phyloP scores from a whole-genome alignment of 2,113 vertebrate genomes.

The Scartelaos histophorus region DNA sequence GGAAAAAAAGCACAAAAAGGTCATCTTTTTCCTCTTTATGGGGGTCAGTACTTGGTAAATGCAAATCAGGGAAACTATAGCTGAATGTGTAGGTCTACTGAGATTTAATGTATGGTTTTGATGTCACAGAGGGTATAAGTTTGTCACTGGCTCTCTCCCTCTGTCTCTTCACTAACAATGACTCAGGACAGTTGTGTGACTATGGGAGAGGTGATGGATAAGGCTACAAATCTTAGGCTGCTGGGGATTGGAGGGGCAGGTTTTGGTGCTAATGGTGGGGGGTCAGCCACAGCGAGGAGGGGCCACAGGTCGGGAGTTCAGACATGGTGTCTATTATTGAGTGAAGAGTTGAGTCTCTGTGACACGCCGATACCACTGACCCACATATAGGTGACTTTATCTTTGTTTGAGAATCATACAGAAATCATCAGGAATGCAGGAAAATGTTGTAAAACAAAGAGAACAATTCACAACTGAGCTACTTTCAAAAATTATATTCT shows the following conservation, averaged over 20 bases:
- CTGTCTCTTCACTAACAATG: conserved; percentile 56
- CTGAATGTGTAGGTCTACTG: conserved; percentile 1
- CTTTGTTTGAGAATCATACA: neutral
- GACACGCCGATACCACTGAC: conserved; percentile 38
- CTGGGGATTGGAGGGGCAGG: conserved; percentile 46
- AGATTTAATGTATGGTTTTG: conserved; percentile 1
- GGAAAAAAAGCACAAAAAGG: neutral
- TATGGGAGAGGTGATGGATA: conserved; percentile 68
- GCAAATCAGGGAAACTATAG: neutral
- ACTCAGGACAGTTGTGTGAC: conserved; percentile 62
- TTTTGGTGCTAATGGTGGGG: conserved; percentile 29
- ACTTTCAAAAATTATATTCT: neutral
- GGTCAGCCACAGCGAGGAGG: conserved; percentile 24
- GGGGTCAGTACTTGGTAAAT: neutral
- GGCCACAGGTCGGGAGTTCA: conserved; percentile 40
- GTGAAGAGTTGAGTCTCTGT: conserved; percentile 38
- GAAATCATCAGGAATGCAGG: neutral
- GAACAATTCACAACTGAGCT: neutral
- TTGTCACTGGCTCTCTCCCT: conserved; percentile 47
- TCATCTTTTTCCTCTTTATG: neutral
- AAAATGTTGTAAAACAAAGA: neutral
- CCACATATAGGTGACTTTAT: conserved; percentile 19
- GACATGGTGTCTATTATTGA: conserved; percentile 42
- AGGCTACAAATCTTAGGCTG: conserved; percentile 70
- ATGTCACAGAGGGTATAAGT: conserved; percentile 4